A percentile compares a stretch with the other conserved stretches of the same genome.
Conservation (phyloP, 2,797 vertebrate genomes). For the Mormyrops boulengeri region DNA sequence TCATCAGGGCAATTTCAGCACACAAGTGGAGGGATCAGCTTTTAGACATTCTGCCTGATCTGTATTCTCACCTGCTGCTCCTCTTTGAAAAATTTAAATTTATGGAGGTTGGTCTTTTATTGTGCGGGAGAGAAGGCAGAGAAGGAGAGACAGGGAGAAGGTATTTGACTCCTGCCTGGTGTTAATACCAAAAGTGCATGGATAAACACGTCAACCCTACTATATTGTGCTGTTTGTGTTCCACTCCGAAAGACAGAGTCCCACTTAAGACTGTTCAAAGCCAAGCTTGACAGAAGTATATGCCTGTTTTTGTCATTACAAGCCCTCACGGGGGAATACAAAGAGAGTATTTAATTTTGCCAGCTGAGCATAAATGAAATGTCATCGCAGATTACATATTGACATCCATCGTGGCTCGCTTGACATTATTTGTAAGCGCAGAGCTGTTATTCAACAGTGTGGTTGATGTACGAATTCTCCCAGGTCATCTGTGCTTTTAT, state of each 20-base stretch:
- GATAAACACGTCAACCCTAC: neutral
- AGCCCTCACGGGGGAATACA: neutral
- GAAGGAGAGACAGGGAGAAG: neutral
- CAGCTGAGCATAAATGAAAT: conserved; percentile 3
- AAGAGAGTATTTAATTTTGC: conserved; percentile 8
- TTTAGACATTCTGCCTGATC: neutral
- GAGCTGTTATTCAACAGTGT: neutral
- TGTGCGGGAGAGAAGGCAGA: neutral
- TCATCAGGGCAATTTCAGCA: neutral
- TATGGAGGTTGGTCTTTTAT: neutral
- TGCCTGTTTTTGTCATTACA: conserved; percentile 20
- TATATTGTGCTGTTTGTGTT: neutral
- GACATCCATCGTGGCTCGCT: neutral
- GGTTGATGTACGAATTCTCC: neutral
- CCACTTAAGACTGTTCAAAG: neutral
- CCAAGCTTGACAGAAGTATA: conserved; percentile 32
- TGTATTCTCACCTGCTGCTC: neutral
- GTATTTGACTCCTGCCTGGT: neutral
- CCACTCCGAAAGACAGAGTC: neutral
- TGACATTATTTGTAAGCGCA: neutral
- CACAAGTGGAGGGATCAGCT: neutral
- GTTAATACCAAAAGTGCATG: neutral
- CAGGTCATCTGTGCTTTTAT: neutral
- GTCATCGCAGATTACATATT: neutral
- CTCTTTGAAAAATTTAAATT: neutral